phyloP scores from a whole-genome alignment of 2,797 vertebrate species.

The Spinus pinus region DNA sequence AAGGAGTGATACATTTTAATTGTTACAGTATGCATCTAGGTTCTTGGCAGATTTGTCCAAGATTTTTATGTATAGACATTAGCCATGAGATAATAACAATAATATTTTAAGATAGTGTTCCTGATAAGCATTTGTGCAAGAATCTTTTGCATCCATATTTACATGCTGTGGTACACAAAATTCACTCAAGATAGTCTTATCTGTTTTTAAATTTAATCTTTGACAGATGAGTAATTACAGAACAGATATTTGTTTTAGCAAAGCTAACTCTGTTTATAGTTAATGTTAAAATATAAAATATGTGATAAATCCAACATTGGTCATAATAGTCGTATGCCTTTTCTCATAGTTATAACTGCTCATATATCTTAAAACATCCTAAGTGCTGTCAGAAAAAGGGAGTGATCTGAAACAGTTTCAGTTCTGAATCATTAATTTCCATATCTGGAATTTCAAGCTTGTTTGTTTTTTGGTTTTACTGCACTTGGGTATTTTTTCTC shows the following conservation, averaged over 20 bases:
- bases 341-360: neutral
- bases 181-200: neutral
- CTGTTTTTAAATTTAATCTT: neutral
- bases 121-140: neutral
- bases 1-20: neutral
- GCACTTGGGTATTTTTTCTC: neutral
- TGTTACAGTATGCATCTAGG: neutral
- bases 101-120: neutral
- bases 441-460: neutral
- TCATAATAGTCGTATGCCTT: neutral
- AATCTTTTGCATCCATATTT: neutral
- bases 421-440: neutral
- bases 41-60: neutral
- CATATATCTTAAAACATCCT: neutral
- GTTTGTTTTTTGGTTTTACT: neutral
- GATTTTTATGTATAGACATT: neutral
- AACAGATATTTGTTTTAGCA: neutral
- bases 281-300: neutral
- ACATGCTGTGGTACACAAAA: neutral
- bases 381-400: neutral
- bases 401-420: neutral
- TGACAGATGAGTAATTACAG: neutral
- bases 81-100: neutral
- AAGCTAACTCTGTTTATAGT: neutral
- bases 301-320: neutral